These are phyloP conservation scores for Oithona nana DNA, from an alignment of 2,888 invertebrate genomes.

Conservation along the genomic window DNA sequence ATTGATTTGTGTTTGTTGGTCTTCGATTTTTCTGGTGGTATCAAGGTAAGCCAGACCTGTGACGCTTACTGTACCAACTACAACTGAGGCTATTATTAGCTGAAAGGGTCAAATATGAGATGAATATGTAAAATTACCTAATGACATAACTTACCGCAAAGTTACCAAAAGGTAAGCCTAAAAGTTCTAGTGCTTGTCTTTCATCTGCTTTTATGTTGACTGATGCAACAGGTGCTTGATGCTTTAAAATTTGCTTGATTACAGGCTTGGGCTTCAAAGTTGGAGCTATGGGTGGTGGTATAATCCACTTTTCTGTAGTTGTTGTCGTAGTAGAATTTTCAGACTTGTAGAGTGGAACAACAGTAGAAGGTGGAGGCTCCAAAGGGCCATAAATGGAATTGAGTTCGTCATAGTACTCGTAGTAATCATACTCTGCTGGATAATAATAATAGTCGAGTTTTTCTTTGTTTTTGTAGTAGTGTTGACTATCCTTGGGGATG, in stretches of 20 bases:
- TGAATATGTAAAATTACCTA: neutral
- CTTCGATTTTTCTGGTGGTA: neutral
- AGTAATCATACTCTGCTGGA: too few relatives aligned
- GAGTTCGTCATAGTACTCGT: too few relatives aligned
- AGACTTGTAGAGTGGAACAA: too few relatives aligned
- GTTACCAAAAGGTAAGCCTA: neutral
- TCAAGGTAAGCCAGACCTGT: neutral
- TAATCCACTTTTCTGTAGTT: too few relatives aligned
- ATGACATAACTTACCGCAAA: neutral
- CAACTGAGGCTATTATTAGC: neutral
- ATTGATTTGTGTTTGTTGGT: neutral
- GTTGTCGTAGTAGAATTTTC: too few relatives aligned
- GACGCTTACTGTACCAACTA: neutral
- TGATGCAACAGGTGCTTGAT: too few relatives aligned
- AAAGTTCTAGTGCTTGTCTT: neutral
- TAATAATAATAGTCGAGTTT: neutral
- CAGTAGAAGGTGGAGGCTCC: too few relatives aligned
- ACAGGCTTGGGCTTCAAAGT: too few relatives aligned
- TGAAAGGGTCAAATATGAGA: neutral
- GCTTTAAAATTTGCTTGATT: too few relatives aligned
- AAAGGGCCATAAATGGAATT: too few relatives aligned
- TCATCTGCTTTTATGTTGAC: neutral
- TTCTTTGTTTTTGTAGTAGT: neutral
- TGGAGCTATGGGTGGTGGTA: too few relatives aligned
- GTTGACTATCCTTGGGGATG: neutral